Conservation (phyloP, 2,888 invertebrate genomes). For the Drosophila ustulata region DNA sequence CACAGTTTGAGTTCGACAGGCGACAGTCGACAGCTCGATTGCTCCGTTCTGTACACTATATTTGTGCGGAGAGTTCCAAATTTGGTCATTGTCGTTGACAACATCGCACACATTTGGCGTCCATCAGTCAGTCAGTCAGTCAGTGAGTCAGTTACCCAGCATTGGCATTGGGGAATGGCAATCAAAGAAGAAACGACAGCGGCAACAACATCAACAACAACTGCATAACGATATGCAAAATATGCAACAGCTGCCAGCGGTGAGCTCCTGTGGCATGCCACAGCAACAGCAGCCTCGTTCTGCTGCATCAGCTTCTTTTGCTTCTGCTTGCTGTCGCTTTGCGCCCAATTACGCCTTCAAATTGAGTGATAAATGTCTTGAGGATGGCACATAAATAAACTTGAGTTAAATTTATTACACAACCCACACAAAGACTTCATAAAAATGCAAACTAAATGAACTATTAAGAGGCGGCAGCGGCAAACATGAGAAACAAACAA, state of each 20-base stretch:
- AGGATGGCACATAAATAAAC: conserved; percentile 80
- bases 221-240: conserved; percentile 81
- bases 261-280: conserved; percentile 41
- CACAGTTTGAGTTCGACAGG: conserved; percentile 6
- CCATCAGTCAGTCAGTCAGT: conserved; percentile 41
- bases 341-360: conserved; percentile 82
- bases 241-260: conserved; percentile 72
- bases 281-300: conserved; percentile 25
- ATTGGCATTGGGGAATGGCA: conserved; percentile 27
- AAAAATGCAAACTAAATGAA: conserved; percentile 81
- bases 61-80: conserved; percentile 40
- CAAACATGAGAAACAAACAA: conserved; percentile 72
- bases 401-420: conserved; percentile 80
- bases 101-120: conserved; percentile 57
- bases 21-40: conserved; percentile 27
- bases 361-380: conserved; percentile 81
- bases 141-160: not conserved
- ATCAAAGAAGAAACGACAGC: conserved; percentile 42
- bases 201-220: conserved; percentile 28
- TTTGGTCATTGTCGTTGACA: conserved; percentile 57
- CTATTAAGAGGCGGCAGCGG: conserved; percentile 77
- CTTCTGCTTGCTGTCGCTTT: conserved; percentile 65
- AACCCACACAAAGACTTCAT: conserved; percentile 83
- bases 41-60: not conserved
- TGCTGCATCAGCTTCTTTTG: conserved; percentile 30